Evolutionary conservation across 92 coral and sea anemone genomes (phyloP).

Genomic region (Parazoanthus darwini): DNA sequence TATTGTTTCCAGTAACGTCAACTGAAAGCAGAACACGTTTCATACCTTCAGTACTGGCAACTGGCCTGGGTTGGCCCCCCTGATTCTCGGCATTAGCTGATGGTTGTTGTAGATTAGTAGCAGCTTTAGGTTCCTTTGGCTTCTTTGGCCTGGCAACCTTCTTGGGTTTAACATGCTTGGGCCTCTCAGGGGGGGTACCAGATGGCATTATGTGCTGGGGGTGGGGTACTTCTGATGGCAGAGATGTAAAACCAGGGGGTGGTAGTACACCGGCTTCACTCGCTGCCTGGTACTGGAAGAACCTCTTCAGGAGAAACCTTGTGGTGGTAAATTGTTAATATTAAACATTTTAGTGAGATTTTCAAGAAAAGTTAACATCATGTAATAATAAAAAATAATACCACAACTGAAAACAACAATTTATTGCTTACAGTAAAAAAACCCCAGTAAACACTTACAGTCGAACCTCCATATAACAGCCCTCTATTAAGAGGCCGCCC

Average conservation of each 20-base stretch:
- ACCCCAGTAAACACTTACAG: background rate
- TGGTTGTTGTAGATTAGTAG: conserved; percentile 48
- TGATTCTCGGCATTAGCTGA: background rate
- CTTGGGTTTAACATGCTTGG: conserved; percentile 75
- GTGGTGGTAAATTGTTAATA: background rate
- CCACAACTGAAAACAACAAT: background rate
- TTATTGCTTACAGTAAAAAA: too few species aligned
- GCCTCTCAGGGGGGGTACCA: conserved; percentile 53
- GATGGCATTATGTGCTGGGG: conserved; percentile 63
- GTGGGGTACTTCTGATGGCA: conserved; percentile 55
- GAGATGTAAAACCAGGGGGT: conserved; percentile 49
- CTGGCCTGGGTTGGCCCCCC: conserved; percentile 5
- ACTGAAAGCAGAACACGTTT: background rate
- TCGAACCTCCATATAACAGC: too few species aligned
- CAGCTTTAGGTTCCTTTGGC: conserved; percentile 43
- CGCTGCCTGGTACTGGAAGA: conserved; percentile 92
- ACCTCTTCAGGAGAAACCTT: conserved; percentile 87
- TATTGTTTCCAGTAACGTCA: too few species aligned
- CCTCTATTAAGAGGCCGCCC: too few species aligned
- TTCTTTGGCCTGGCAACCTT: conserved; percentile 55
- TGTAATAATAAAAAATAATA: background rate
- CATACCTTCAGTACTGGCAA: conserved; percentile 24
- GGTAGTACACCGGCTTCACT: conserved; percentile 79
- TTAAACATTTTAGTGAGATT: background rate
- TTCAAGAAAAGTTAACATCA: background rate